These are phyloP conservation scores for Chaetoderma sp. DNA, from an alignment of 2,888 invertebrate genomes.

Conservation along the genomic window DNA sequence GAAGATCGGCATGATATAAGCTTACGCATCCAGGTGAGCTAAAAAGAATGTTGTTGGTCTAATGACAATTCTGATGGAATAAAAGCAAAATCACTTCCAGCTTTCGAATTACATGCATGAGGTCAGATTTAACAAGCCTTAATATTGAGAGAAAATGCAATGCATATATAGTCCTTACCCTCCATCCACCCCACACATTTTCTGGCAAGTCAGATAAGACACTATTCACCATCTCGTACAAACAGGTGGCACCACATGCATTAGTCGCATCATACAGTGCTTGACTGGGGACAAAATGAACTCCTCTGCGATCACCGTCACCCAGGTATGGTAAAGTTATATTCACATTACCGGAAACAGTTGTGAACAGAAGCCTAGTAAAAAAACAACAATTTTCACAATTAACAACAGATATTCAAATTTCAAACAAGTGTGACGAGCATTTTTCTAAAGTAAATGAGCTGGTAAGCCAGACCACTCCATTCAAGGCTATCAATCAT, in stretches of 20 bases:
- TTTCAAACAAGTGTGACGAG: no score
- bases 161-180: slow-evolving; percentile 69
- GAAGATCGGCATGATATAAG: background rate
- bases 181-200: slow-evolving; percentile 55
- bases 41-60: no score
- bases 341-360: slow-evolving; percentile 42
- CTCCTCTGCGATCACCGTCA: slow-evolving; percentile 38
- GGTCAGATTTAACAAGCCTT: no score
- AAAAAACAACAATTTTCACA: slow-evolving; percentile 70
- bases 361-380: slow-evolving; percentile 70
- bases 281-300: slow-evolving; percentile 39
- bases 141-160: no score
- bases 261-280: slow-evolving; percentile 30
- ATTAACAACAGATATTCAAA: no score
- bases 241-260: slow-evolving; percentile 41
- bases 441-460: no score
- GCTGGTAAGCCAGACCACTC: no score
- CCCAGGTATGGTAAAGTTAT: slow-evolving; percentile 47
- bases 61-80: no score
- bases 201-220: slow-evolving; percentile 11
- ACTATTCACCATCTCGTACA: slow-evolving; percentile 37
- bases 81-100: no score
- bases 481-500: no score
- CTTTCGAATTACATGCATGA: no score
- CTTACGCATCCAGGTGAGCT: background rate